These are phyloP conservation scores for Brachyhypopomus occidentalis DNA, from an alignment of 2,113 vertebrate genomes.

Conservation along the genomic window DNA sequence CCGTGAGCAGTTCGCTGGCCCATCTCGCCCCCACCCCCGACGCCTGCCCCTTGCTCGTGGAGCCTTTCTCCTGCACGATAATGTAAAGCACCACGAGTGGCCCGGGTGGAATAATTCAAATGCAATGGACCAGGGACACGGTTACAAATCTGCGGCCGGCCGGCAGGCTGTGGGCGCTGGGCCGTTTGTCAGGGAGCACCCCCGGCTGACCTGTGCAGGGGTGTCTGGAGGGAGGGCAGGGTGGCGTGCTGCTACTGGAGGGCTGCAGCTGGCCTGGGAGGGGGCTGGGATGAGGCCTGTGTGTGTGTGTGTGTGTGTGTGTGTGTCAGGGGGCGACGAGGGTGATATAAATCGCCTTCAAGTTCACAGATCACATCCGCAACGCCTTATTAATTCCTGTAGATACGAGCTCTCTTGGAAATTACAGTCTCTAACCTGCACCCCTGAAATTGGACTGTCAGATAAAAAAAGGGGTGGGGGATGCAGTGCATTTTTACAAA, in stretches of 20 bases:
- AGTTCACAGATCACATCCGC: constrained; percentile 72
- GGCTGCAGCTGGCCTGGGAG: constrained; percentile 22
- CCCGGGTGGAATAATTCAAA: constrained; percentile 95
- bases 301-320: constrained; percentile 12
- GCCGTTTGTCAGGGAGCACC: constrained; percentile 90
- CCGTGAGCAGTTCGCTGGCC: constrained; percentile 8
- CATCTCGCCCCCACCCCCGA: constrained; percentile 26
- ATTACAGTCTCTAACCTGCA: constrained; percentile 55
- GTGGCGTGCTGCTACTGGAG: constrained; percentile 48
- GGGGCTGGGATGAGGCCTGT: constrained; percentile 36
- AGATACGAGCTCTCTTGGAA: constrained; percentile 62
- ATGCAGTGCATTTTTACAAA: constrained; percentile 60
- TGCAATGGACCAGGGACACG: constrained; percentile 93
- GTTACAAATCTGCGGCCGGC: constrained; percentile 97
- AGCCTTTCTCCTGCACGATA: constrained; percentile 63
- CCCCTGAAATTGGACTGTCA: constrained; percentile 64
- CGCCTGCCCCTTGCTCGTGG: constrained; percentile 44
- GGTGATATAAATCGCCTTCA: constrained; percentile 76
- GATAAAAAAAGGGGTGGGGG: constrained; percentile 43
- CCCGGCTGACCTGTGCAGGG: constrained; percentile 77
- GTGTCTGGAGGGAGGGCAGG: neutral
- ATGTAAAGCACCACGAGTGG: constrained; percentile 73
- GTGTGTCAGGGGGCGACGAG: constrained; percentile 13
- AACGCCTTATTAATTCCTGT: constrained; percentile 75
- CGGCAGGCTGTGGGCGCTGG: constrained; percentile 81